Conservation (phyloP, 2,113 vertebrate species). For the Antechinus flavipes region DNA sequence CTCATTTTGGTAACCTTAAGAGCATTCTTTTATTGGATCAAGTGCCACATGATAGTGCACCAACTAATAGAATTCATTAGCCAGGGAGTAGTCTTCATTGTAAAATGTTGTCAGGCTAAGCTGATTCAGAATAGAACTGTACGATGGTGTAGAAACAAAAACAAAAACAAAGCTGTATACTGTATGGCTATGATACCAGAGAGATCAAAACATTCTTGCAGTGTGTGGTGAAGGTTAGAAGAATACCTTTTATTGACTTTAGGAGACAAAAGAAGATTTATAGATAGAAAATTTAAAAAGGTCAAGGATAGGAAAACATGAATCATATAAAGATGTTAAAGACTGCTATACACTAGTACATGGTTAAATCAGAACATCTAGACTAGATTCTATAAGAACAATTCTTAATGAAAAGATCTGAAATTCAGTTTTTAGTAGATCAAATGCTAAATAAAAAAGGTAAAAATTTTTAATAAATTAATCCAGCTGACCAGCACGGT, state of each 20-base stretch:
- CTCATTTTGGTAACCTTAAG: background rate
- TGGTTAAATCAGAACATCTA: background rate
- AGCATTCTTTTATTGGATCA: background rate
- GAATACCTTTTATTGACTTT: background rate
- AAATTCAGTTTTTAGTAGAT: background rate
- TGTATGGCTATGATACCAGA: background rate
- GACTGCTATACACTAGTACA: background rate
- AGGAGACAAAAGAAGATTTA: background rate
- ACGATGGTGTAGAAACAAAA: background rate
- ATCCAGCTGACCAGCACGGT: background rate
- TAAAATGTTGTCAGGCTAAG: background rate
- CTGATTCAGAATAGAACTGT: background rate
- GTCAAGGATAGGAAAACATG: background rate
- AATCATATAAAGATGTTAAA: background rate
- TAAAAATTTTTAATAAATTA: background rate
- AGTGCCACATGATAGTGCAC: background rate
- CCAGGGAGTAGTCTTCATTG: background rate
- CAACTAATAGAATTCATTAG: background rate
- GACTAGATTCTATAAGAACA: background rate
- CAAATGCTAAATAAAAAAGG: background rate
- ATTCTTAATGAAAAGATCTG: background rate
- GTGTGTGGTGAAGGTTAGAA: background rate
- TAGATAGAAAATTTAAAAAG: background rate
- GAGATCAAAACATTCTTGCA: background rate
- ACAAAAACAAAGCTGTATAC: background rate